These are phyloP conservation scores for Pseudomyrmex dendroicus DNA, from an alignment of 1,140 invertebrate genomes.

Conservation along the genomic window DNA sequence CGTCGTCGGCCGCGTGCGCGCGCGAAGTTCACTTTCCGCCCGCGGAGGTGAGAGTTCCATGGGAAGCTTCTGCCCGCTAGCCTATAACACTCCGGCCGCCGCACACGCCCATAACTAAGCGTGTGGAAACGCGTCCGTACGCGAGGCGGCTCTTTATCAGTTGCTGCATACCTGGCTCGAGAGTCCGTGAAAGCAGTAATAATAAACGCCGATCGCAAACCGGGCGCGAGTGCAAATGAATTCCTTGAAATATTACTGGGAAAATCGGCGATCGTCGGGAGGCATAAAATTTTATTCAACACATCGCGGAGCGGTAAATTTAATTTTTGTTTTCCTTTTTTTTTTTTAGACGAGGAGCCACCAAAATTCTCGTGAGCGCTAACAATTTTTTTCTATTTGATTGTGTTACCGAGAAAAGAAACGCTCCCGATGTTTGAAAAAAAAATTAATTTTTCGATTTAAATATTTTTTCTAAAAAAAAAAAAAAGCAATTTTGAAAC, in stretches of 20 bases:
- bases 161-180: conserved; percentile 4
- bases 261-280: neutral
- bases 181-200: conserved; percentile 6
- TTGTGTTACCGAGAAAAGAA: no score
- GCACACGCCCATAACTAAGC: conserved; percentile 66
- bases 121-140: conserved; percentile 65
- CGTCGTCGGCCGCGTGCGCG: conserved; percentile 42
- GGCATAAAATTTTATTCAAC: neutral
- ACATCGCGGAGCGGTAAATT: neutral
- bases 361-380: no score
- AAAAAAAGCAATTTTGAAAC: no score
- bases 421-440: no score
- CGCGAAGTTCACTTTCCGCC: conserved; percentile 82
- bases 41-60: conserved; percentile 85
- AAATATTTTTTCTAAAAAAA: no score
- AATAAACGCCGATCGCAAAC: conserved; percentile 11
- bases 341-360: no score
- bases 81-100: conserved; percentile 66
- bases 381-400: neutral
- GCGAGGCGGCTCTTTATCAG: conserved; percentile 30
- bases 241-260: conserved; percentile 39
- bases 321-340: neutral
- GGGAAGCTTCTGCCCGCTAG: conserved; percentile 84
- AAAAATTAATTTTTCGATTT: no score
- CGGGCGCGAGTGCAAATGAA: conserved; percentile 30